Conservation (phyloP, 2,113 vertebrate species). For the Ceyx margarethae region DNA sequence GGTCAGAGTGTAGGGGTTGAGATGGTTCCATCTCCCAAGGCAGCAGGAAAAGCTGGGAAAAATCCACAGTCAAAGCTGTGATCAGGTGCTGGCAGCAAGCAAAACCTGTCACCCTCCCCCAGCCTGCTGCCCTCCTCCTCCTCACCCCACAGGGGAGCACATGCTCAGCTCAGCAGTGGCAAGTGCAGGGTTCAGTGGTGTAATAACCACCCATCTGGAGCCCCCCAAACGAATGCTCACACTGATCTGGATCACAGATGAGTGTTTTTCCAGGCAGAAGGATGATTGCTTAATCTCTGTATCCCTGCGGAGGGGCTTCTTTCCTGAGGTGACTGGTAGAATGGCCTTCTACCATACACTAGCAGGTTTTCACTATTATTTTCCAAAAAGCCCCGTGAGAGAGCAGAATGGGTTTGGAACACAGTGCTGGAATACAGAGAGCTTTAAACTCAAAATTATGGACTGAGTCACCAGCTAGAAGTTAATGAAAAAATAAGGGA, state of each 20-base stretch:
- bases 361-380: neutral
- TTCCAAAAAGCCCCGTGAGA: neutral
- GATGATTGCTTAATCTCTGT: neutral
- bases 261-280: neutral
- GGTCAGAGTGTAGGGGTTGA: rapidly evolving
- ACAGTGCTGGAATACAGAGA: neutral
- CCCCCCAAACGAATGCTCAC: neutral
- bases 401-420: neutral
- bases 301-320: neutral
- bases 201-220: neutral
- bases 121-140: neutral
- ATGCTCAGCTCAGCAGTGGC: rapidly evolving
- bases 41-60: neutral
- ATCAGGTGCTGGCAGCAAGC: neutral
- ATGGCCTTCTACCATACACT: neutral
- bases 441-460: neutral
- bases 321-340: neutral
- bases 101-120: neutral
- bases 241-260: neutral
- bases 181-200: neutral
- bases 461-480: neutral
- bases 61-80: neutral
- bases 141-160: neutral
- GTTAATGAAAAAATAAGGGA: neutral
- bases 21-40: neutral